Percentiles rank a stretch among this genome's conserved stretches.
Conservation (phyloP, 2,113 vertebrate species). For the Sinocyclocheilus anophthalmus region DNA sequence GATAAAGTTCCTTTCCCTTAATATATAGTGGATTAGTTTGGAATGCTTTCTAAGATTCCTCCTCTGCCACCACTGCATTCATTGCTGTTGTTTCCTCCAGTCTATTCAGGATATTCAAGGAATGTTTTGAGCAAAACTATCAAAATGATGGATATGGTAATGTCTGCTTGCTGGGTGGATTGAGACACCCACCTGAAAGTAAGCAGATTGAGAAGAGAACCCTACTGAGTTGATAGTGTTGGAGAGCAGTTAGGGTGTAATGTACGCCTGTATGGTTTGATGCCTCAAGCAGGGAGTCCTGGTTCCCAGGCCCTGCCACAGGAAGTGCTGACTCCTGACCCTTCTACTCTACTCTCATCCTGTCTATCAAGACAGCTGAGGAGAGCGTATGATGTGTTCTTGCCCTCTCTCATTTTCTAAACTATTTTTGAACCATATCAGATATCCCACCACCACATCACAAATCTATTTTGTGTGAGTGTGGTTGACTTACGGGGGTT, state of each 20-base stretch:
- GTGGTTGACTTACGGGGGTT: not conserved
- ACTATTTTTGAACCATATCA: not conserved
- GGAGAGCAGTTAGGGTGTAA: not conserved
- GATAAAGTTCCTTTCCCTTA: constrained; percentile 64
- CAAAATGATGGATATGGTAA: not conserved
- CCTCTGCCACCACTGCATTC: constrained; percentile 65
- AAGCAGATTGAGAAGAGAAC: constrained; percentile 1
- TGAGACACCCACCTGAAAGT: not conserved
- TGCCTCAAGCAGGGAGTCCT: constrained; percentile 55
- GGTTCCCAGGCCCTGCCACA: constrained; percentile 76
- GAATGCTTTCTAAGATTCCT: constrained; percentile 75
- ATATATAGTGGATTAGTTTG: constrained; percentile 74
- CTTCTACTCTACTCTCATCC: constrained; percentile 65
- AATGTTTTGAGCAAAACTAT: constrained; percentile 69
- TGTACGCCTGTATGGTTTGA: constrained; percentile 50
- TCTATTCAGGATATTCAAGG: constrained; percentile 67
- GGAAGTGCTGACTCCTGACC: constrained; percentile 79
- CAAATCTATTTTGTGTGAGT: not conserved
- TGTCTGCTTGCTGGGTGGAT: constrained; percentile 18
- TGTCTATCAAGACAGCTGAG: constrained; percentile 66
- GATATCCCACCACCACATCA: not conserved
- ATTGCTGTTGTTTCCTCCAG: constrained; percentile 70
- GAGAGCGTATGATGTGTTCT: constrained; percentile 53
- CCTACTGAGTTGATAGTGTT: constrained; percentile 3
- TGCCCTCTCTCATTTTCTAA: constrained; percentile 16